phyloP scores from a whole-genome alignment of 1,140 invertebrate genomes.

The Palaemon carinicauda region DNA sequence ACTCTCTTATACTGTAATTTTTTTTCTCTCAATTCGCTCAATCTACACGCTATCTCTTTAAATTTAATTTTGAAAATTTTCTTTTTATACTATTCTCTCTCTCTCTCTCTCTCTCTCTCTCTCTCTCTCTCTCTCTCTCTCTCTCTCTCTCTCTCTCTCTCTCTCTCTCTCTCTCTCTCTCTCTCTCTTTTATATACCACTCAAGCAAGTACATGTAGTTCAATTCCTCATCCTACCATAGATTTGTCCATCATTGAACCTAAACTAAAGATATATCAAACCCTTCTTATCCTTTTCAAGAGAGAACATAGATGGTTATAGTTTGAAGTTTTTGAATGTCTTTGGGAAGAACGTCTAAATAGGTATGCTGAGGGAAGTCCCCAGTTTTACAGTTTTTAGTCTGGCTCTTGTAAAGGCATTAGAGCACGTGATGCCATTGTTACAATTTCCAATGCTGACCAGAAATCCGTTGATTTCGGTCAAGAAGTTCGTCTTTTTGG shows the following conservation, averaged over 20 bases:
- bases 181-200: not conserved
- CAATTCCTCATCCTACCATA: not conserved
- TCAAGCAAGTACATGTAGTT: not conserved
- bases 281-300: not conserved
- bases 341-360: no score
- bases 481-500: no score
- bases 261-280: not conserved
- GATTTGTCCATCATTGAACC: not conserved
- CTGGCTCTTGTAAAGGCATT: no score
- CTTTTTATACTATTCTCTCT: not conserved
- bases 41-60: not conserved
- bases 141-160: not conserved
- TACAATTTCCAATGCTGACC: no score
- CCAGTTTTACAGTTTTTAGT: no score
- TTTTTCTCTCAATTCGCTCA: not conserved
- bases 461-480: no score
- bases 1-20: not conserved
- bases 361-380: no score
- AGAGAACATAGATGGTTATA: no score
- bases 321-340: no score
- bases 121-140: not conserved
- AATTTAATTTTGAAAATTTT: not conserved
- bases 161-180: not conserved
- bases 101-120: not conserved
- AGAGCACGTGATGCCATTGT: no score